Conservation (phyloP, 2,888 invertebrate species). For the Taphrorychus bicolor region DNA sequence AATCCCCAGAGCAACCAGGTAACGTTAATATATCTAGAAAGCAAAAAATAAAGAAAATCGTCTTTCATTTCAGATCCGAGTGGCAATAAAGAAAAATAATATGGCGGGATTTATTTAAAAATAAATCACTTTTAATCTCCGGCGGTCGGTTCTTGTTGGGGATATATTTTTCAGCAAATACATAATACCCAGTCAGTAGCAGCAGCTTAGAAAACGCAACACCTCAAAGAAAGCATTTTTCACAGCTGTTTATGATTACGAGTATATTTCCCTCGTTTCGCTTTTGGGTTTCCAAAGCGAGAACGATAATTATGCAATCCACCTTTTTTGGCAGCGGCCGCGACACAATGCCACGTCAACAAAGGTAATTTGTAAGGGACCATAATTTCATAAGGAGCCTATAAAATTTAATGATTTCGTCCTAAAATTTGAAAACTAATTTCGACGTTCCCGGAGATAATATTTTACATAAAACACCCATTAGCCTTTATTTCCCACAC, state of each 20-base stretch:
- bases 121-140: constrained; percentile 38
- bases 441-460: constrained; percentile 35
- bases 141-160: constrained; percentile 20
- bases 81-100: constrained; percentile 36
- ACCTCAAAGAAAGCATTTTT: constrained; percentile 33
- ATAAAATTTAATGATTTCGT: constrained; percentile 22
- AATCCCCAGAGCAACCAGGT: too few species aligned
- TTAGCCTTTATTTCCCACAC: constrained; percentile 38
- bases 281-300: constrained; percentile 8
- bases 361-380: constrained; percentile 1
- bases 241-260: constrained; percentile 24
- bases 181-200: constrained; percentile 34
- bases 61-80: constrained; percentile 15
- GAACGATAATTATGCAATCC: constrained; percentile 12
- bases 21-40: background rate
- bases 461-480: constrained; percentile 40
- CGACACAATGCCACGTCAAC: constrained; percentile 4
- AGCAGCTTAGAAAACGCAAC: constrained; percentile 29
- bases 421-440: constrained; percentile 37
- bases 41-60: background rate
- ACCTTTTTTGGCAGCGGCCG: background rate
- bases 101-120: constrained; percentile 37
- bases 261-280: constrained; percentile 18
- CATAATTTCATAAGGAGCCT: constrained; percentile 13
- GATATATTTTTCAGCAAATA: constrained; percentile 35